Percentiles rank a stretch among this genome's conserved stretches.
Conservation (phyloP, 2,888 invertebrate species). For the Lepidochrysops patricia region DNA sequence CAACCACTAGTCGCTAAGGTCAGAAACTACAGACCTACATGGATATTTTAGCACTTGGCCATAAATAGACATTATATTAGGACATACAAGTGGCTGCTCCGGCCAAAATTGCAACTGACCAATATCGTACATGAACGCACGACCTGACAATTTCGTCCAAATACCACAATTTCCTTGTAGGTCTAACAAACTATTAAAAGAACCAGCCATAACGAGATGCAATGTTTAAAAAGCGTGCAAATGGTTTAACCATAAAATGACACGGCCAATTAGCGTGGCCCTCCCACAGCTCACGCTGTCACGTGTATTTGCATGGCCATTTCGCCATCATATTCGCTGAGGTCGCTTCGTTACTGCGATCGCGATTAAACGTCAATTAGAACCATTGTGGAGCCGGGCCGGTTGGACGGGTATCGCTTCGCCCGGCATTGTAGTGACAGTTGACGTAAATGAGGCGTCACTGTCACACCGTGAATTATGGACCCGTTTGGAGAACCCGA, state of each 20-base stretch:
- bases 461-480: conserved; percentile 27
- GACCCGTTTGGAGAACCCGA: conserved; percentile 12
- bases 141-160: too few species aligned
- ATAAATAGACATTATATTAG: too few species aligned
- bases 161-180: too few species aligned
- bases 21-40: too few species aligned
- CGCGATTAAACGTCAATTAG: conserved; percentile 66
- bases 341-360: conserved; percentile 48
- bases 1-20: too few species aligned
- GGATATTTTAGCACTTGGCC: too few species aligned
- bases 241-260: neutral
- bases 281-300: neutral
- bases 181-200: too few species aligned
- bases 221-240: neutral
- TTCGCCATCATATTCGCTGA: conserved; percentile 20
- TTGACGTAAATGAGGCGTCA: conserved; percentile 32
- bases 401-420: conserved; percentile 36
- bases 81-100: too few species aligned
- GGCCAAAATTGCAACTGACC: too few species aligned
- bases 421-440: conserved; percentile 26
- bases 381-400: conserved; percentile 54
- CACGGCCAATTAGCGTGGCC: conserved; percentile 7
- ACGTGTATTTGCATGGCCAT: conserved; percentile 1
- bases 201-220: neutral
- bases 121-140: too few species aligned